A percentile compares a stretch with the other conserved stretches of the same genome.
These are phyloP conservation scores for Ailuropoda melanoleuca DNA, from an alignment of 2,113 vertebrate species.

Conservation along the genomic window DNA sequence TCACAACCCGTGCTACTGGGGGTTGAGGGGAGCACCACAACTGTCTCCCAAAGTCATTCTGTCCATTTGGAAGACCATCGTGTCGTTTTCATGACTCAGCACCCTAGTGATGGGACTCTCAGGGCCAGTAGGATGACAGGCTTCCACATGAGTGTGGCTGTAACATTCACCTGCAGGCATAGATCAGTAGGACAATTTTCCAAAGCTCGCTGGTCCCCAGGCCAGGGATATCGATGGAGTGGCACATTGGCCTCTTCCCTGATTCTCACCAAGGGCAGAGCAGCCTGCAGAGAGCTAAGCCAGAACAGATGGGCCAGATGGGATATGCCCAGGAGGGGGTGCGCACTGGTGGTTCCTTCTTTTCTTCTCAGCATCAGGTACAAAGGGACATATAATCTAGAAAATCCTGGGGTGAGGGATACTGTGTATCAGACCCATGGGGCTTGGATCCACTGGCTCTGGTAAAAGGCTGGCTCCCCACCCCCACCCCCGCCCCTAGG, in stretches of 20 bases:
- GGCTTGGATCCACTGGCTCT: not conserved
- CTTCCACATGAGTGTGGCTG: not conserved
- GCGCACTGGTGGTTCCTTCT: not conserved
- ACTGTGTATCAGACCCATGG: not conserved
- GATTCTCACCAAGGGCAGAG: not conserved
- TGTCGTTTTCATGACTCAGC: slow-evolving; percentile 28
- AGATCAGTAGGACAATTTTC: slow-evolving; percentile 36
- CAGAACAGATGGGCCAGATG: slow-evolving; percentile 43
- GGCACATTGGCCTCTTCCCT: not conserved
- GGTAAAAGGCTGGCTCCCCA: not conserved
- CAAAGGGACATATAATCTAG: slow-evolving; percentile 18
- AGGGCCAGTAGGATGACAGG: not conserved
- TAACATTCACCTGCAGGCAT: not conserved
- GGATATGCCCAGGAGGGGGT: not conserved
- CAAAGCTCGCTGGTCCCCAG: not conserved
- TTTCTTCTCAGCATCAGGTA: not conserved
- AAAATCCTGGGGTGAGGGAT: not conserved
- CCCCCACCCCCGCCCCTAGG: not conserved
- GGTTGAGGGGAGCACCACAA: not conserved
- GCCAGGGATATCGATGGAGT: not conserved
- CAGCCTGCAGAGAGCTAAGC: slow-evolving; percentile 34
- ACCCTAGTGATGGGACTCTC: not conserved
- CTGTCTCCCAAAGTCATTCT: slow-evolving; percentile 31
- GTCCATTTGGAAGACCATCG: slow-evolving; percentile 6
- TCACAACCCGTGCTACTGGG: not conserved